Percentiles rank a stretch among this genome's conserved stretches.
Conservation (phyloP, 2,888 invertebrate species). For the Mythimna loreyi region DNA sequence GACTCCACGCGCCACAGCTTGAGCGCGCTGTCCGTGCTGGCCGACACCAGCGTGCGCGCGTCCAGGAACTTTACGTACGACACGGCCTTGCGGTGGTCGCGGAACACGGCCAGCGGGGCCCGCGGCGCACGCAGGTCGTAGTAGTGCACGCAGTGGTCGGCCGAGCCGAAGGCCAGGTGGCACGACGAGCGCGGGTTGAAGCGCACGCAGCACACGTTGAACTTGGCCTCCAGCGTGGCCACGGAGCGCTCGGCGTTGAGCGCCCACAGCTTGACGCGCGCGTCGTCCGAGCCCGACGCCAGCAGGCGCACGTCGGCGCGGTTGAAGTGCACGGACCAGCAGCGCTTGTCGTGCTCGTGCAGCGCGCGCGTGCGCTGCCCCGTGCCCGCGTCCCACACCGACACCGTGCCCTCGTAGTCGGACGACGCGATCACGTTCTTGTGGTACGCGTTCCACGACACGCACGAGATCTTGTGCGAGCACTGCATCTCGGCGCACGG, state of each 20-base stretch:
- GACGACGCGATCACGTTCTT: constrained; percentile 96
- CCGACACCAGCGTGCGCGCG: constrained; percentile 96
- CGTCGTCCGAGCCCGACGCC: constrained; percentile 98
- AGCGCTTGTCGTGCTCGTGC: constrained; percentile 97
- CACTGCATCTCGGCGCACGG: constrained; percentile 98
- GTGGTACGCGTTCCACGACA: constrained; percentile 98
- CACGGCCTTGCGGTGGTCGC: constrained; percentile 98
- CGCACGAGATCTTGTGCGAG: constrained; percentile 98
- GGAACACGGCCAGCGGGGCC: constrained; percentile 95
- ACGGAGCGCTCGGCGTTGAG: constrained; percentile 95
- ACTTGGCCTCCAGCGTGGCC: constrained; percentile 97
- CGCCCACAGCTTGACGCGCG: constrained; percentile 98
- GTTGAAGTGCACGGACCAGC: constrained; percentile 99
- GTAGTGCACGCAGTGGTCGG: constrained; percentile 99
- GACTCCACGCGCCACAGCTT: constrained; percentile 97
- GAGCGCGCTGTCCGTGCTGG: constrained; percentile 96
- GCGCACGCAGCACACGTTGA: constrained; percentile 98
- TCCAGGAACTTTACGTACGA: constrained; percentile 96
- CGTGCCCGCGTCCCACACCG: constrained; percentile 97
- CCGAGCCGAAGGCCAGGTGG: constrained; percentile 98
- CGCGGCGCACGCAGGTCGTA: constrained; percentile 97
- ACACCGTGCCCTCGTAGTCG: constrained; percentile 98
- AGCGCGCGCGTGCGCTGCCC: constrained; percentile 93
- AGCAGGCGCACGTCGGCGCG: constrained; percentile 96
- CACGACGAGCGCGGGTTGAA: constrained; percentile 92